Conservation (phyloP, 53 echinoderm and acorn worm species). For the Holothuria leucospilota region DNA sequence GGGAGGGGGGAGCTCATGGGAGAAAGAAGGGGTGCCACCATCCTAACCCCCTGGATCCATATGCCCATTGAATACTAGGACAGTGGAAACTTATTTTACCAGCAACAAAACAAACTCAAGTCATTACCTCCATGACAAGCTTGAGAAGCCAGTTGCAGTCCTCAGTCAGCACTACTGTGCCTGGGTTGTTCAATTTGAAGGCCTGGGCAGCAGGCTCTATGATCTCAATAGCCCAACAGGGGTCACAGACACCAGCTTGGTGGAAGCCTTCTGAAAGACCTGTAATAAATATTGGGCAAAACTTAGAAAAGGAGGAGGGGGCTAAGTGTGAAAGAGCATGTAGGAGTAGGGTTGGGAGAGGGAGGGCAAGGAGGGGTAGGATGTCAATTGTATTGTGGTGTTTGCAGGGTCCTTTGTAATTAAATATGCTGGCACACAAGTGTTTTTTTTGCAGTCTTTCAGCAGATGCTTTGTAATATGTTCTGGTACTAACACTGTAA, state of each 20-base stretch:
- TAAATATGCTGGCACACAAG: too few species aligned
- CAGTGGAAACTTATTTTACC: neutral
- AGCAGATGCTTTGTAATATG: too few species aligned
- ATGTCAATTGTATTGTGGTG: too few species aligned
- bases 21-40: too few species aligned
- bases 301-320: too few species aligned
- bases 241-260: conserved; percentile 91
- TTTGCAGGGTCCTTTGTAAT: too few species aligned
- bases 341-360: neutral
- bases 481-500: too few species aligned
- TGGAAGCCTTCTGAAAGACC: conserved; percentile 97
- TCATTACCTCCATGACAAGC: conserved; percentile 85
- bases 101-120: neutral
- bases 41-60: too few species aligned
- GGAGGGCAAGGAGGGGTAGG: neutral
- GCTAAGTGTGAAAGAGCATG: neutral
- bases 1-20: too few species aligned
- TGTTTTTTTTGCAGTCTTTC: too few species aligned
- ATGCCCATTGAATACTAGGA: neutral
- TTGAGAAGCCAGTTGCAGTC: conserved; percentile 88
- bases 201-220: conserved; percentile 96
- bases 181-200: conserved; percentile 93
- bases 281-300: conserved; percentile 12
- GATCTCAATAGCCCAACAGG: conserved; percentile 89
- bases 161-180: conserved; percentile 91